Conservation (phyloP, 2,888 invertebrate genomes). For the Eupeodes luniger region DNA sequence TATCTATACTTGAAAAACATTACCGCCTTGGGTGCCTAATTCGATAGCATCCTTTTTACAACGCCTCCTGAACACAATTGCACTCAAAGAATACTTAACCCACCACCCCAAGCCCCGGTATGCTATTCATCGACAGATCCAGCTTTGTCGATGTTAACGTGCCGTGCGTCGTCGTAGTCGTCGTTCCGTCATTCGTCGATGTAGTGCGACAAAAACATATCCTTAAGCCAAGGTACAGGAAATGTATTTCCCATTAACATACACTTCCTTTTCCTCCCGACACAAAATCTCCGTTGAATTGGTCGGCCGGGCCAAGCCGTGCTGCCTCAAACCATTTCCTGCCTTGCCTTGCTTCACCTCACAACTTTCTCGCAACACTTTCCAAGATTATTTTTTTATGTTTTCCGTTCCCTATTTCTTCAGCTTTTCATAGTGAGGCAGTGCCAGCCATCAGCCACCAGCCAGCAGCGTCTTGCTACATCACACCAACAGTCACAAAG, state of each 20-base stretch:
- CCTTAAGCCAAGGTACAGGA: constrained; percentile 62
- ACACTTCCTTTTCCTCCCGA: constrained; percentile 55
- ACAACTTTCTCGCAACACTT: constrained; percentile 56
- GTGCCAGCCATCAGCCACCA: constrained; percentile 40
- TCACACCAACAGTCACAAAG: constrained; percentile 69
- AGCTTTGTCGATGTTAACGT: not conserved
- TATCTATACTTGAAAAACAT: constrained; percentile 46
- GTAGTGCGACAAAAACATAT: constrained; percentile 46
- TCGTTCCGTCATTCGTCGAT: not conserved
- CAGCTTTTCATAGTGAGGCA: constrained; percentile 58
- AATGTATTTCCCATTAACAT: constrained; percentile 75
- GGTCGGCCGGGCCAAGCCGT: not conserved
- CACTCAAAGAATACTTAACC: constrained; percentile 57
- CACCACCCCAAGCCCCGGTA: constrained; percentile 11
- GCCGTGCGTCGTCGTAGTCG: not conserved
- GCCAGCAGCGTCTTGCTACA: constrained; percentile 31
- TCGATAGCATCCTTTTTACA: constrained; percentile 71
- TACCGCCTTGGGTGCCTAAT: constrained; percentile 69
- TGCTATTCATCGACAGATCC: not conserved
- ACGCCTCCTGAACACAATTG: constrained; percentile 60
- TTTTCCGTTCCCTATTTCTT: constrained; percentile 55
- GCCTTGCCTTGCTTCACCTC: constrained; percentile 31
- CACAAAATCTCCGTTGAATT: constrained; percentile 21
- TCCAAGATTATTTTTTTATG: constrained; percentile 35
- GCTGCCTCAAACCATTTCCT: constrained; percentile 58